phyloP scores from a whole-genome alignment of 2,113 vertebrate species.

The Bothrops jararaca region DNA sequence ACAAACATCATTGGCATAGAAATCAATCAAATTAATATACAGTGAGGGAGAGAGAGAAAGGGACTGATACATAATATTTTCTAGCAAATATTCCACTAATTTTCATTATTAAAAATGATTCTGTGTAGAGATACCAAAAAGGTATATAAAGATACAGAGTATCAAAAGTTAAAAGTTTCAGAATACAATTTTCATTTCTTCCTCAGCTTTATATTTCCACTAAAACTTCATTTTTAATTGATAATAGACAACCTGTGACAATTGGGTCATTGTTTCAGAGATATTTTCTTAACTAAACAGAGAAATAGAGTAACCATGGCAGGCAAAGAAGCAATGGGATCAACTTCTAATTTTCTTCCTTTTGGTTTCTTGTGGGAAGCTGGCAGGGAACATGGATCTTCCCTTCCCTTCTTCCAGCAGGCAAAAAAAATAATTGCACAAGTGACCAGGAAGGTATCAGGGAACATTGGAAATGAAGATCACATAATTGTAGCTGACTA shows the following conservation, averaged over 20 bases:
- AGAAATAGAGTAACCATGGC: background rate
- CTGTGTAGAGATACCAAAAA: background rate
- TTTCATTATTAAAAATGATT: background rate
- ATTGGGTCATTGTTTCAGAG: background rate
- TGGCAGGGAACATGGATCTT: background rate
- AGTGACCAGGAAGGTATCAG: background rate
- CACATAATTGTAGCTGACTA: background rate
- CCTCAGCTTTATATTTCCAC: background rate
- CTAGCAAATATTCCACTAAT: background rate
- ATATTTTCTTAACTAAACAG: background rate
- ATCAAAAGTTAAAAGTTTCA: background rate
- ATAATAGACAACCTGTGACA: background rate
- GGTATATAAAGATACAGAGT: background rate
- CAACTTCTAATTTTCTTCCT: background rate
- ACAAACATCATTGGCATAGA: background rate
- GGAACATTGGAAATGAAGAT: background rate
- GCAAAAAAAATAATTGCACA: background rate
- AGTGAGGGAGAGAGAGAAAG: background rate
- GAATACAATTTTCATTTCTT: background rate
- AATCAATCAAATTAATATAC: background rate
- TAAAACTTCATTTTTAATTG: background rate
- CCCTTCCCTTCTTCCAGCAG: background rate
- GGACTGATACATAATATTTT: background rate
- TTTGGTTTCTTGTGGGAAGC: background rate
- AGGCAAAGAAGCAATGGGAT: background rate